Percentiles rank a stretch among this genome's conserved stretches.
Conservation (phyloP, 2,113 vertebrate species). For the Scomber scombrus region DNA sequence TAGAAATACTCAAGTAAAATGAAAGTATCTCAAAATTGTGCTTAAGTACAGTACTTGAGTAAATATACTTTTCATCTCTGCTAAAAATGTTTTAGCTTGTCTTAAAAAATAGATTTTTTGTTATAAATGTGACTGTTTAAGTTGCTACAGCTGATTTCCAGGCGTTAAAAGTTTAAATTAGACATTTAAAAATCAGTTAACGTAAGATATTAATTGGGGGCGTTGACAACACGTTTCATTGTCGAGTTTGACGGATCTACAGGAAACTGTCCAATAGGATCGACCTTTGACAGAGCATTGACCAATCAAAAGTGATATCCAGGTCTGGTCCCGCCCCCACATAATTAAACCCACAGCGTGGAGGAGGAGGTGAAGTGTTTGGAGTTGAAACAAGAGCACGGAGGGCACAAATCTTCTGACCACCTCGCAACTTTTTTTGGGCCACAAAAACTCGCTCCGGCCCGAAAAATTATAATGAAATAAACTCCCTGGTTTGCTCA, state of each 20-base stretch:
- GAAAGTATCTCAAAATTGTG: no score
- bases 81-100: background rate
- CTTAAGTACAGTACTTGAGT: no score
- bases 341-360: slow-evolving; percentile 81
- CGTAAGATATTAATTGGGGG: slow-evolving; percentile 47
- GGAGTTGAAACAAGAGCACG: slow-evolving; percentile 31
- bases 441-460: slow-evolving; percentile 22
- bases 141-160: background rate
- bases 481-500: background rate
- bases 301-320: slow-evolving; percentile 73
- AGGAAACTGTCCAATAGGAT: slow-evolving; percentile 60
- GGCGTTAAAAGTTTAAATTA: background rate
- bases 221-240: slow-evolving; percentile 38
- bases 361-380: slow-evolving; percentile 62
- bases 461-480: slow-evolving; percentile 45
- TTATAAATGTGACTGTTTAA: no score
- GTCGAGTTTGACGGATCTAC: slow-evolving; percentile 66
- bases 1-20: no score
- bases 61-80: no score
- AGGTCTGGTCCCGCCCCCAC: background rate
- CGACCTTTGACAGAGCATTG: accelerated
- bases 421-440: slow-evolving; percentile 35
- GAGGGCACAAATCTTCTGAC: background rate
- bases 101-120: background rate
- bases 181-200: slow-evolving; percentile 13